These are phyloP conservation scores for Linepithema humile DNA, from an alignment of 1,140 invertebrate genomes.

Conservation along the genomic window DNA sequence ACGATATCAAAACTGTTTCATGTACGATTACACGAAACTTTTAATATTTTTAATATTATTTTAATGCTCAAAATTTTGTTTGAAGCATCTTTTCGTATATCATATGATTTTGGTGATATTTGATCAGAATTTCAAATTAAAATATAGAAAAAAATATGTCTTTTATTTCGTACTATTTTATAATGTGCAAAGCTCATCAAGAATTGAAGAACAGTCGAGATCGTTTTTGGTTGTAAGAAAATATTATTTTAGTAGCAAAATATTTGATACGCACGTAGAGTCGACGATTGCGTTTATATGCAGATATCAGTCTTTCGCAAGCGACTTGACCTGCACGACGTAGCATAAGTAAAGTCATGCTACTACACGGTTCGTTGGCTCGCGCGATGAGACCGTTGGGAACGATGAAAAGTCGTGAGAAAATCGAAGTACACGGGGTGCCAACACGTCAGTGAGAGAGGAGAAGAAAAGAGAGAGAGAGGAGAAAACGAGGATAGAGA, in stretches of 20 bases:
- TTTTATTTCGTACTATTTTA: neutral
- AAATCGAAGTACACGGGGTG: constrained; percentile 20
- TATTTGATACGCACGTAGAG: neutral
- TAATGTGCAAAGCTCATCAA: neutral
- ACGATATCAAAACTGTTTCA: neutral
- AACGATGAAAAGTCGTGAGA: constrained; percentile 48
- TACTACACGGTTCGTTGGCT: constrained; percentile 34
- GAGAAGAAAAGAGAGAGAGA: neutral
- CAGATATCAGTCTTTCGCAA: constrained; percentile 13
- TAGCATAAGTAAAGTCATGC: constrained; percentile 33
- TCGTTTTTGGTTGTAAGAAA: neutral
- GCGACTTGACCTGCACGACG: constrained; percentile 21
- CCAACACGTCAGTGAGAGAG: constrained; percentile 9
- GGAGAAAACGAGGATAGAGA: constrained; percentile 32
- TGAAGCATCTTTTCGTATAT: neutral
- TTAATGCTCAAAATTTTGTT: neutral
- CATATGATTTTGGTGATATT: neutral
- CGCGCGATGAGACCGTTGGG: constrained; percentile 23
- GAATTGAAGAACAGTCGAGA: neutral
- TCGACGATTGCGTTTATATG: constrained; percentile 8
- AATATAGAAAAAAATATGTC: neutral
- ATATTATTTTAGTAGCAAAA: neutral
- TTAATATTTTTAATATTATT: constrained; percentile 22
- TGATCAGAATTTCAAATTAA: neutral
- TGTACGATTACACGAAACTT: neutral